Conservation (phyloP, 2,797 vertebrate genomes). For the Parauchenoglanis ngamensis region DNA sequence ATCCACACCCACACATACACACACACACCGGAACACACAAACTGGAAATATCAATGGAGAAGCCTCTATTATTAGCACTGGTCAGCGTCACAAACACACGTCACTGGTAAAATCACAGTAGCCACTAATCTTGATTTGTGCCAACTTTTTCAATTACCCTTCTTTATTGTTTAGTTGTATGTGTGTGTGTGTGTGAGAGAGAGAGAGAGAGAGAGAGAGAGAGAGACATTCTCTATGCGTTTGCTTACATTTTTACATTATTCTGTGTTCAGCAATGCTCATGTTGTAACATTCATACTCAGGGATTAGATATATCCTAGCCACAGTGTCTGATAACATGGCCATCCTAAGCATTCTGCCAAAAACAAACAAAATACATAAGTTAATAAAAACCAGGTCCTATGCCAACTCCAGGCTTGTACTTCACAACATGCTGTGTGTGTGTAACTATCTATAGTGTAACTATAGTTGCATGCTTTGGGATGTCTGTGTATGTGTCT, state of each 20-base stretch:
- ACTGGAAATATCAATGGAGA: conserved; percentile 42
- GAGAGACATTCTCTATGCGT: not conserved
- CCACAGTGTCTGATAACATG: not conserved
- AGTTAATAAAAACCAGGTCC: not conserved
- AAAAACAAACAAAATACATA: not conserved
- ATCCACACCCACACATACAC: conserved; percentile 10
- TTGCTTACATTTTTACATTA: not conserved
- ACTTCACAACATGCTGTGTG: not conserved
- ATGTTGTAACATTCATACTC: too few relatives aligned
- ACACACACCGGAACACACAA: conserved; percentile 1
- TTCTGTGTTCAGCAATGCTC: not conserved
- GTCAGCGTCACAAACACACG: conserved; percentile 21
- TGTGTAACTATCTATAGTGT: not conserved
- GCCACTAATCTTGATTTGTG: not conserved
- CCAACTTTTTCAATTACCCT: not conserved
- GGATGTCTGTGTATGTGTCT: conserved; percentile 19
- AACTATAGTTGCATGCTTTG: not conserved
- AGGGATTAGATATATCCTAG: too few relatives aligned
- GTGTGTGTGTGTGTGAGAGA: not conserved
- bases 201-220: not conserved
- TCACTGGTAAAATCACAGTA: conserved; percentile 40
- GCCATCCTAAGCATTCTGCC: not conserved
- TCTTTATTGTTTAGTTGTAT: not conserved
- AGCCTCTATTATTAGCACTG: conserved; percentile 47
- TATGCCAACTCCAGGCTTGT: conserved; percentile 1